Conservation (phyloP, 2,113 vertebrate genomes). For the Bubo blakistoni region DNA sequence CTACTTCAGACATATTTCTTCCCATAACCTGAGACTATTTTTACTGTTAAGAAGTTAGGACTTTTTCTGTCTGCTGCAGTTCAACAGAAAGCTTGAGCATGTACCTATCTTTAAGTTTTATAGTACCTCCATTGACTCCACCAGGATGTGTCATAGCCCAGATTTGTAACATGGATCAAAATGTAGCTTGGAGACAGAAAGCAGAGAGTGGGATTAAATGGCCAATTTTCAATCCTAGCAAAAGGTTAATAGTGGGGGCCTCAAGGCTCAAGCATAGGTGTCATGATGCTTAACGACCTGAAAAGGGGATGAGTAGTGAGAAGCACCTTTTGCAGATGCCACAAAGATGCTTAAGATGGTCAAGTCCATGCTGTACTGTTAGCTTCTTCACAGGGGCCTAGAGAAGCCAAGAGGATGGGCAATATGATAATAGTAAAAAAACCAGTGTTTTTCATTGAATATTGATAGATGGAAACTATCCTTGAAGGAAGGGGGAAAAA, state of each 20-base stretch:
- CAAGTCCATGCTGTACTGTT: background rate
- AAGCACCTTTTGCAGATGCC: background rate
- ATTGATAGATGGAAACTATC: background rate
- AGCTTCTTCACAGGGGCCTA: background rate
- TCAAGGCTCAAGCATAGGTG: background rate
- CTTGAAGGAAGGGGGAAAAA: background rate
- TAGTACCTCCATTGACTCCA: background rate
- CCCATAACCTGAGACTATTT: background rate
- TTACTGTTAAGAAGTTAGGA: background rate
- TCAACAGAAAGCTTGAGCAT: background rate
- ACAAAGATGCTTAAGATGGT: background rate
- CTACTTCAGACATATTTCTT: background rate
- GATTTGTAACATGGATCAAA: background rate
- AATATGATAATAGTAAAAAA: background rate
- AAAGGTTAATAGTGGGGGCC: background rate
- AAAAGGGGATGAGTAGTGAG: background rate
- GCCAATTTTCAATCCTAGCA: background rate
- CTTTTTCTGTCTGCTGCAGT: background rate
- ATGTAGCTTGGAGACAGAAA: background rate
- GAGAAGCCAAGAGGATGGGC: background rate
- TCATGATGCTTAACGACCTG: background rate
- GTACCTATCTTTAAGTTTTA: background rate
- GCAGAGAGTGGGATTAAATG: background rate
- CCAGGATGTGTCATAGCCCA: background rate
- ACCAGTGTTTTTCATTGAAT: background rate